Evolutionary conservation across 2,888 invertebrate genomes (phyloP).

Genomic region (Amiota minor): DNA sequence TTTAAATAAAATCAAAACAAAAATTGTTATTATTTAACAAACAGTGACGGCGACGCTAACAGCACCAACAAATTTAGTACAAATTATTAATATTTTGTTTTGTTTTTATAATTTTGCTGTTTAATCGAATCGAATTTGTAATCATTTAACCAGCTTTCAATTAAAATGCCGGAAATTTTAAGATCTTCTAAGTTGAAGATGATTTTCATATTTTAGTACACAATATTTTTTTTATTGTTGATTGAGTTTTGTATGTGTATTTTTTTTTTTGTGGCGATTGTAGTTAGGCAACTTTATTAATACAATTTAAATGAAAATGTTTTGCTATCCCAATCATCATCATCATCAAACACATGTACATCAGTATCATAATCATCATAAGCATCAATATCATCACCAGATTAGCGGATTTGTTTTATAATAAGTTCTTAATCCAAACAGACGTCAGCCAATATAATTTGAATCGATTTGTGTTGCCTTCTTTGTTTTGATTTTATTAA

Average conservation of each 20-base stretch:
- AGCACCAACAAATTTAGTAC: constrained; percentile 20
- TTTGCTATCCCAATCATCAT: constrained; percentile 12
- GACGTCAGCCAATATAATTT: too few relatives aligned
- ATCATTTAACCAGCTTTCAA: constrained; percentile 42
- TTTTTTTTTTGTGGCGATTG: constrained; percentile 34
- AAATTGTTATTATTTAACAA: not conserved
- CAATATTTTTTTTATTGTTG: not conserved
- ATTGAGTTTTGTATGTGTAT: not conserved
- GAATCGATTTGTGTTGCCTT: too few relatives aligned
- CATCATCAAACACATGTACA: constrained; percentile 23
- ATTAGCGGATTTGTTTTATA: too few relatives aligned
- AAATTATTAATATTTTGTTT: too few relatives aligned
- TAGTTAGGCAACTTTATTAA: constrained; percentile 39
- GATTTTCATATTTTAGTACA: not conserved
- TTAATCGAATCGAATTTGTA: constrained; percentile 49
- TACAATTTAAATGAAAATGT: constrained; percentile 18
- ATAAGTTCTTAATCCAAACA: too few relatives aligned
- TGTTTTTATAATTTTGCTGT: constrained; percentile 27
- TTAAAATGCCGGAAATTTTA: constrained; percentile 57
- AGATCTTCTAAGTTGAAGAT: not conserved
- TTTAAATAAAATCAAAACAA: constrained; percentile 18
- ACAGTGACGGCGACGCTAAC: constrained; percentile 41
- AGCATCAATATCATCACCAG: too few relatives aligned
- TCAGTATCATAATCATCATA: not conserved
- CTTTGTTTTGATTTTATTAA: too few relatives aligned